These are phyloP conservation scores for Asbolus verrucosus DNA, from an alignment of 1,140 invertebrate genomes.

Conservation along the genomic window DNA sequence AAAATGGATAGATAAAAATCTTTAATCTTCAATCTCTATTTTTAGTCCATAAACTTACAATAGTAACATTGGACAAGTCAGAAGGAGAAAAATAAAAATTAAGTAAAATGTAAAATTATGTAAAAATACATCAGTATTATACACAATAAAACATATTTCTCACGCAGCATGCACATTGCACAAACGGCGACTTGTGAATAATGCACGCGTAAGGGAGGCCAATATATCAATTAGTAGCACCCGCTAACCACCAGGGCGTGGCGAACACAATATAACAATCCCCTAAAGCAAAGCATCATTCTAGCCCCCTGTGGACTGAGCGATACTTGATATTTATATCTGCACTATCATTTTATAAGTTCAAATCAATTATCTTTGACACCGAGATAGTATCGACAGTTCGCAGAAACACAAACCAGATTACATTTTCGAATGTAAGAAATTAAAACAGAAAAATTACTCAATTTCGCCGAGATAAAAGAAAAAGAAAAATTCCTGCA, in stretches of 20 bases:
- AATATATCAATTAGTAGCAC: constrained; percentile 59
- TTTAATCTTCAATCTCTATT: too few species aligned
- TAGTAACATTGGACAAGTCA: too few species aligned
- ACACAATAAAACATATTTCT: constrained; percentile 41
- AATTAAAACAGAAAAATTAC: constrained; percentile 32
- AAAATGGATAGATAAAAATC: too few species aligned
- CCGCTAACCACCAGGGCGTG: constrained; percentile 58
- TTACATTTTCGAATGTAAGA: background rate
- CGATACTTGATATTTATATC: constrained; percentile 44
- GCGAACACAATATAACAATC: constrained; percentile 55
- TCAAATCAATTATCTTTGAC: constrained; percentile 46
- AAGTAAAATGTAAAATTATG: background rate
- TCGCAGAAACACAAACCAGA: background rate
- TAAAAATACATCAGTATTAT: too few species aligned
- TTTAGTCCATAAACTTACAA: too few species aligned
- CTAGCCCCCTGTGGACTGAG: constrained; percentile 32
- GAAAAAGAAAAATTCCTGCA: constrained; percentile 25
- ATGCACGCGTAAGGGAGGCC: constrained; percentile 49
- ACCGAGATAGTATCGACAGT: background rate
- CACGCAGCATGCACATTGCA: constrained; percentile 44
- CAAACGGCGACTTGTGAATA: constrained; percentile 32
- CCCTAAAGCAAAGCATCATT: constrained; percentile 43
- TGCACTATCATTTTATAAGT: constrained; percentile 44
- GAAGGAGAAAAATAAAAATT: too few species aligned
- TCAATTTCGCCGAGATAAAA: background rate